Conservation (phyloP, 2,797 vertebrate genomes). For the Pseudomugil gertrudae region DNA sequence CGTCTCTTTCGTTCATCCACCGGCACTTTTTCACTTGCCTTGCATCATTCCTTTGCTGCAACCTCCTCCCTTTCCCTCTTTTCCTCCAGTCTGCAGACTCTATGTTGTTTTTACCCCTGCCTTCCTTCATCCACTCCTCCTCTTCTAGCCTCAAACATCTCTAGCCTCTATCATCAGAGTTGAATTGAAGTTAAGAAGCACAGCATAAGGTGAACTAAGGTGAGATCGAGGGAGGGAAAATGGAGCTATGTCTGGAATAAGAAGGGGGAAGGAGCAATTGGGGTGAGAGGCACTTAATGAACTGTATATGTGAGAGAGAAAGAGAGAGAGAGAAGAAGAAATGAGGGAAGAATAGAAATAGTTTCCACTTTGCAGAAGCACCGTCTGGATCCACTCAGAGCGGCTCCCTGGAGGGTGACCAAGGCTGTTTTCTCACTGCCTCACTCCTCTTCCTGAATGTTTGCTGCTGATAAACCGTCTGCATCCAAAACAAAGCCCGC, state of each 20-base stretch:
- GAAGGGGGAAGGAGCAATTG: constrained; percentile 36
- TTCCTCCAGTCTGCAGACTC: constrained; percentile 3
- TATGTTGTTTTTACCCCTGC: constrained; percentile 1
- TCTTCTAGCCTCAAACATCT: constrained; percentile 22
- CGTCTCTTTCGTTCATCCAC: constrained; percentile 23
- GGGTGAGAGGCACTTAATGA: constrained; percentile 62
- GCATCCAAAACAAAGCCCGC: constrained; percentile 63
- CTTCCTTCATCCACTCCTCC: neutral
- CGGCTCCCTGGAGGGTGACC: constrained; percentile 66
- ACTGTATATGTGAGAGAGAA: constrained; percentile 35
- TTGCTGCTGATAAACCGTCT: constrained; percentile 72
- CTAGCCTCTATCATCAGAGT: constrained; percentile 32
- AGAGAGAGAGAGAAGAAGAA: constrained; percentile 24
- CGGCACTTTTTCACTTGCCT: constrained; percentile 2
- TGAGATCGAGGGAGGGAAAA: constrained; percentile 31
- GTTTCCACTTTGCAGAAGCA: constrained; percentile 65
- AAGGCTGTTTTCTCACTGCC: constrained; percentile 50
- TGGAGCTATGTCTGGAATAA: constrained; percentile 24
- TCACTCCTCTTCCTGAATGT: constrained; percentile 61
- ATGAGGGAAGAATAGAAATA: constrained; percentile 52
- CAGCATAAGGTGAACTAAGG: constrained; percentile 49
- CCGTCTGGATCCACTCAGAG: constrained; percentile 73
- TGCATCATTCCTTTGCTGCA: constrained; percentile 17
- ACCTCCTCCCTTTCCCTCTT: constrained; percentile 6
- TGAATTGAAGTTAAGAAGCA: constrained; percentile 52